Percentiles rank a stretch among this genome's conserved stretches.
Evolutionary conservation across 2,113 vertebrate species (phyloP).

Genomic region (Accipiter cooperii): DNA sequence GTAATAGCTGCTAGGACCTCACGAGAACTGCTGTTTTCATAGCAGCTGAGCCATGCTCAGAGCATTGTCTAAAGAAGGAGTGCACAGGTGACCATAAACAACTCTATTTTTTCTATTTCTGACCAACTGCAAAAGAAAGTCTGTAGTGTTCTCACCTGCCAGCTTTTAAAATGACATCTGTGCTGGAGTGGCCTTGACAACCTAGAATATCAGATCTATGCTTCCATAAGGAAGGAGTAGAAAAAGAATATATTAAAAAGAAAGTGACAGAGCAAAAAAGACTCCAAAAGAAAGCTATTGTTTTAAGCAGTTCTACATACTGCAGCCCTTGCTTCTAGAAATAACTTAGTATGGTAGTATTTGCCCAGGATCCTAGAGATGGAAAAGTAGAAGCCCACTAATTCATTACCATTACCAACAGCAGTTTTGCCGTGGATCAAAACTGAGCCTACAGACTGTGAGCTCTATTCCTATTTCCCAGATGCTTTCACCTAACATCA

Average conservation of each 20-base stretch:
- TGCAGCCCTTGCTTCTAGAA: not conserved
- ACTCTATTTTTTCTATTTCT: not conserved
- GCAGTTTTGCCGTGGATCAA: not conserved
- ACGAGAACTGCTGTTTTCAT: not conserved
- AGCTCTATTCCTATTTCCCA: not conserved
- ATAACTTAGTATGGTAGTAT: not conserved
- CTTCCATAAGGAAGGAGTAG: not conserved
- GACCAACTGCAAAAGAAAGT: not conserved
- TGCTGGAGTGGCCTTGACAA: not conserved
- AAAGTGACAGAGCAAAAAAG: not conserved
- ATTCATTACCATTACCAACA: not conserved
- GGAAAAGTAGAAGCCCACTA: not conserved
- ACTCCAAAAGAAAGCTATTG: not conserved
- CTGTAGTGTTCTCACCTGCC: not conserved
- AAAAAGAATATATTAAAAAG: not conserved
- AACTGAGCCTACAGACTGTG: not conserved
- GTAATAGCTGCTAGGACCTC: not conserved
- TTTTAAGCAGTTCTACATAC: not conserved
- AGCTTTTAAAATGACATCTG: not conserved
- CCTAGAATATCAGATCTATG: not conserved
- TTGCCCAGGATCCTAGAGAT: not conserved
- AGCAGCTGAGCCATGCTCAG: not conserved
- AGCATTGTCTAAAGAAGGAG: not conserved
- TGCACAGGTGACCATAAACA: not conserved
- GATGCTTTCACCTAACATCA: not conserved